Evolutionary conservation across 2,797 vertebrate species (phyloP), one percentile per base, ranked within the genome.

Genomic region (Labroides dimidiatus): DNA sequence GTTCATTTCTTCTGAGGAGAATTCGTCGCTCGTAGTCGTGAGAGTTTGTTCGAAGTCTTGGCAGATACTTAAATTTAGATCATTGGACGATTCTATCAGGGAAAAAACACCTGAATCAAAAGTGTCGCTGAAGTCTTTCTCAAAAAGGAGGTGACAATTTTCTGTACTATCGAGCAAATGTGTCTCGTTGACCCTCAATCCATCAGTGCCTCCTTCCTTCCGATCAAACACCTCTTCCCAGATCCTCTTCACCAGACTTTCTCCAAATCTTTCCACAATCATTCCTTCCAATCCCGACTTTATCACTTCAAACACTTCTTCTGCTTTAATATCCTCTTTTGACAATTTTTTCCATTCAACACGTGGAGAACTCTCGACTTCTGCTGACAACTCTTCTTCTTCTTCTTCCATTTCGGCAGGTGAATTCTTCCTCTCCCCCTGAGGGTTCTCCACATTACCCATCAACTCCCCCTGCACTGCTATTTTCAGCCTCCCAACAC

Each of bases 211-310:
- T 61, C 63, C 61, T 9, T 16, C 64, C 37, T 56, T 80, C 41
- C 2, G 8, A 56, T 72, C 36, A 8, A 91, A 89, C 62, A 86
- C 83, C 61, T 91, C 88, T 64, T 84, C 81, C 84, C 69, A 85
- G 72, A 84, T 33, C 54, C 59, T 56, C 49, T 62, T 65, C 43
- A 85, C 72, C 68, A 89, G 67, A 82, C 84, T 74, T 77, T 88
- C 81, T 63, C 54, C 89, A 60, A 85, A 87, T 64, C 66, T 80
- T 65, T 80, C 75, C 33, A 83, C 37, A 49, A 84, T 52, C 72
- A 36, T 65, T 72, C 64, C 58, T 24, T 78, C 84, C 64, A 66
- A 56, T 66, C 62, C 71, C 0, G 37, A 57, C 47, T 77, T 79
- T 6, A 64, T 84, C 62, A 14, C 47, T 48, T 88, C 74, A 56